phyloP scores from a whole-genome alignment of 1,140 invertebrate species.

The Copidosoma floridanum region DNA sequence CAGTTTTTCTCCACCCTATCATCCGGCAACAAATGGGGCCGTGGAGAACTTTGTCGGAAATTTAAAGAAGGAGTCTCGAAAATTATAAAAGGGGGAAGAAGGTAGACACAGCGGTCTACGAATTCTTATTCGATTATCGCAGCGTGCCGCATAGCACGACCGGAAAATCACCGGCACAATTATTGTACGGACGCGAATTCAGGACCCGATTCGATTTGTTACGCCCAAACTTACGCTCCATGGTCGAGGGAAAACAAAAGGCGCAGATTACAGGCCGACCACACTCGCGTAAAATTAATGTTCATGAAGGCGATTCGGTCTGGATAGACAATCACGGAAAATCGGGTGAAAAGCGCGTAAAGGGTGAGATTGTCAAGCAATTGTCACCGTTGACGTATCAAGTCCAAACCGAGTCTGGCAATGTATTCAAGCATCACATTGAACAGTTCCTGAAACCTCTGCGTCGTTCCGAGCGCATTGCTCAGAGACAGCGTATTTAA shows the following conservation, averaged over 20 bases:
- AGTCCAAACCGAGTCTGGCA: background rate
- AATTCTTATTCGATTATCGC: background rate
- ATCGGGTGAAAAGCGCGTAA: background rate
- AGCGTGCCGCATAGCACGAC: slow-evolving; percentile 25
- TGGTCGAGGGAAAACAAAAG: background rate
- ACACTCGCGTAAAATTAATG: background rate
- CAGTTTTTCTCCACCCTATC: background rate
- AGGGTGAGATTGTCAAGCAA: background rate
- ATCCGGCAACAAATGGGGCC: too few species aligned
- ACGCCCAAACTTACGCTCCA: background rate
- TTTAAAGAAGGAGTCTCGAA: slow-evolving; percentile 26
- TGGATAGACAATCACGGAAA: background rate
- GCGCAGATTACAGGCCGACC: background rate
- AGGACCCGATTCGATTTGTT: background rate
- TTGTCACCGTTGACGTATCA: background rate
- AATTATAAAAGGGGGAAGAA: slow-evolving; percentile 12
- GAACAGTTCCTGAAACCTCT: background rate
- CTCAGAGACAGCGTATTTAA: background rate
- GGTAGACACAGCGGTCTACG: background rate
- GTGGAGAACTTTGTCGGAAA: background rate
- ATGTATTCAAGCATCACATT: background rate
- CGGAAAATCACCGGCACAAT: background rate
- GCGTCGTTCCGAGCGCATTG: background rate
- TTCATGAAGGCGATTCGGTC: background rate
- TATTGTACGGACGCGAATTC: background rate